Evolutionary conservation across 2,797 vertebrate genomes (phyloP), one percentile per base, ranked within the genome.

Genomic region (Yasuhikotakia modesta): DNA sequence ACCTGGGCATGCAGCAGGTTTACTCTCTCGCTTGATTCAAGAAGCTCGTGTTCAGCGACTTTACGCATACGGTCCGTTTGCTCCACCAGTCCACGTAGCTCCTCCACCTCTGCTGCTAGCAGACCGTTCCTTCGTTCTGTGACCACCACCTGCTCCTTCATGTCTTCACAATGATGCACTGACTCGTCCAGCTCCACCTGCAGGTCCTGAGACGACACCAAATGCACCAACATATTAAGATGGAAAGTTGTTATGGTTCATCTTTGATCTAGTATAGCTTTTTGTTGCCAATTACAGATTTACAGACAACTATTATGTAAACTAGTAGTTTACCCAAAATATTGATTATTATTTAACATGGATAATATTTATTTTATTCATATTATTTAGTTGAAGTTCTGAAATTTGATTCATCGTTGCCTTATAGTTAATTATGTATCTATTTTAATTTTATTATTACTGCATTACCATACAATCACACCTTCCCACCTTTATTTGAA

Each of bases 1-100:
- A 97, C 96, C 95, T 98, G 95, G 0, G 94, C 85, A 12, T 93
- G 88, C 16, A 98, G 91, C 71, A 97, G 88, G 84, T 95, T 95
- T 48, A 92, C 93, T 67, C 95, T 93, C 83, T 98, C 96, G 0
- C 88, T 88, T 79, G 91, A 88, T 81, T 98, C 96, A 82, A 95
- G 82, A 82, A 98, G 90, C 85, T 99, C 95, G n/a, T 95, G 95
- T 74, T 99, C 96, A 0, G 94, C 94, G 83, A 94, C 89, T 87
- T 93, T 94, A 76, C 95, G 92, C 81, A 88, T 88, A 35, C 90
- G 91, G 83, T 98, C 95, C 0, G 92, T 93, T 87, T 96, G 95
- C 52, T 96, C 95, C 86, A 96, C 87, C 0, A 90, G 78, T 0
- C 84, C 88, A 1, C 95, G 89, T 5, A 97, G 90, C 88, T 98